Conservation (phyloP, 1,140 invertebrate genomes). For the Pogonomyrmex californicus region DNA sequence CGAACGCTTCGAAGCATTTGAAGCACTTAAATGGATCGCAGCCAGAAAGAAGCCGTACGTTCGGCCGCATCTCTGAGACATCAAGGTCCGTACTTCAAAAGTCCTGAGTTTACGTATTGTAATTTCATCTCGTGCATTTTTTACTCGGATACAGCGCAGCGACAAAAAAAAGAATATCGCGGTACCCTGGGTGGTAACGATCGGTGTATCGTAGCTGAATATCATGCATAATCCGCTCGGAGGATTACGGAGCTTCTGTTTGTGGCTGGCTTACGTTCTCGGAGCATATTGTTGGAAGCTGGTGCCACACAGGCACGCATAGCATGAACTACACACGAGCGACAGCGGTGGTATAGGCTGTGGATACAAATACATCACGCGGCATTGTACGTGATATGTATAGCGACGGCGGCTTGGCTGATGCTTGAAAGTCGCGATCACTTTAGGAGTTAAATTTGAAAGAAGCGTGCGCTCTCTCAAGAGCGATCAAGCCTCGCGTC, state of each 20-base stretch:
- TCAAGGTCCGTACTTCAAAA: neutral
- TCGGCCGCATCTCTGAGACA: no score
- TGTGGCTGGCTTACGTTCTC: slow-evolving; percentile 16
- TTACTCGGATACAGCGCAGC: no score
- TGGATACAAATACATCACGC: slow-evolving; percentile 20
- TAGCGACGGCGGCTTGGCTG: neutral
- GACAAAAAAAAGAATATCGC: neutral
- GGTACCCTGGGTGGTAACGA: slow-evolving; percentile 5
- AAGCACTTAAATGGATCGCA: neutral
- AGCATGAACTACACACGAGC: neutral
- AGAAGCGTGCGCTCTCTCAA: slow-evolving; percentile 45
- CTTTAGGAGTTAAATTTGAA: slow-evolving; percentile 49
- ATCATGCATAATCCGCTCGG: slow-evolving; percentile 11
- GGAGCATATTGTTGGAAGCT: neutral
- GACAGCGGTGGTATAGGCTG: neutral
- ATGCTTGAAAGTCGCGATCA: slow-evolving; percentile 30
- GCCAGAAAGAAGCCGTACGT: neutral
- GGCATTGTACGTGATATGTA: neutral
- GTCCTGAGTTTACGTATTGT: neutral
- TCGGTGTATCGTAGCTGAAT: neutral
- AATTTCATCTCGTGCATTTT: neutral
- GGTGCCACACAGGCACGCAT: neutral
- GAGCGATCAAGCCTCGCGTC: slow-evolving; percentile 21
- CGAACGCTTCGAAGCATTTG: no score
- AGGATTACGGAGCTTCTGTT: slow-evolving; percentile 6